Evolutionary conservation across 1,140 invertebrate species (phyloP).

Genomic region (Bombus huntii): DNA sequence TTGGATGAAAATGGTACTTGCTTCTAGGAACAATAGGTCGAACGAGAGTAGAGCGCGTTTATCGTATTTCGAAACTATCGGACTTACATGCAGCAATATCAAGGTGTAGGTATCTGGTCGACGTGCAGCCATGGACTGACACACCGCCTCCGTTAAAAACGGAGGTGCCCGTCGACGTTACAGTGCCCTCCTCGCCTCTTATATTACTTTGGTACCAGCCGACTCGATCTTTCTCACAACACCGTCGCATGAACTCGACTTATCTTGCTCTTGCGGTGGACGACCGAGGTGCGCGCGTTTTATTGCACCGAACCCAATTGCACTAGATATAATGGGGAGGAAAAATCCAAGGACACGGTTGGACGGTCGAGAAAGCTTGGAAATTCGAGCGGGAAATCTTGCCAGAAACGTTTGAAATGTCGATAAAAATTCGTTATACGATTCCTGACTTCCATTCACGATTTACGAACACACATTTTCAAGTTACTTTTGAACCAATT

Average conservation of each 20-base stretch:
- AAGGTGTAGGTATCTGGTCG: slow-evolving; percentile 62
- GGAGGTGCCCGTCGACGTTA: slow-evolving; percentile 47
- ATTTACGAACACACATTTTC: not conserved
- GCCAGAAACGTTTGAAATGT: not conserved
- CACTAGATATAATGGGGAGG: not conserved
- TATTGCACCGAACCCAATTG: slow-evolving; percentile 23
- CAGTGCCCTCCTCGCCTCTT: slow-evolving; percentile 34
- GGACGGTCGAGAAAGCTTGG: not conserved
- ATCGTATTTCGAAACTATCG: slow-evolving; percentile 32
- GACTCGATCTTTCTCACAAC: not conserved
- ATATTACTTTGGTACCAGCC: slow-evolving; percentile 27
- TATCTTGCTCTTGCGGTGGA: slow-evolving; percentile 12
- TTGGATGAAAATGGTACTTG: not conserved
- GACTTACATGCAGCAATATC: slow-evolving; percentile 62
- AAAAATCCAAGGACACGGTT: not conserved
- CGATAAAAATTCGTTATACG: not conserved
- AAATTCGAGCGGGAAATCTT: not conserved
- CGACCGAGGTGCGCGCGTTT: not conserved
- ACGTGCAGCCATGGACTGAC: slow-evolving; percentile 68
- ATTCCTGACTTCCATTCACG: not conserved
- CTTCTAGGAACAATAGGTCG: slow-evolving; percentile 4
- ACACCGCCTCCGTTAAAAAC: slow-evolving; percentile 51
- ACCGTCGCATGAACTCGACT: not conserved
- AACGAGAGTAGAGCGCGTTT: not conserved
- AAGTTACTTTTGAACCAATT: not conserved